Evolutionary conservation across 92 coral and sea anemone species (phyloP).

Genomic region (Epizoanthus illoricatus): DNA sequence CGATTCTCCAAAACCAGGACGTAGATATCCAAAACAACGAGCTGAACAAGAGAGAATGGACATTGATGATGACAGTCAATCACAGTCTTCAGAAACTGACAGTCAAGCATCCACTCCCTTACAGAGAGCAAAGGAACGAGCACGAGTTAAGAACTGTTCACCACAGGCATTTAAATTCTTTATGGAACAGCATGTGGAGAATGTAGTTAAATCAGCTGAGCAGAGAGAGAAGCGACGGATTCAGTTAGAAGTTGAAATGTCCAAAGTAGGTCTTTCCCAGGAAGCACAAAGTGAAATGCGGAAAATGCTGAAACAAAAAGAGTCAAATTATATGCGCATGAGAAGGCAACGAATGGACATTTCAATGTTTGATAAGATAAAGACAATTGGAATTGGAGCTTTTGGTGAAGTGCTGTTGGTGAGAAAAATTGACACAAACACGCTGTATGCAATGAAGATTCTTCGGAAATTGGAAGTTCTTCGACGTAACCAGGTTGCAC

Average conservation of each 20-base stretch:
- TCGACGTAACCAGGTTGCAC: slow-evolving; percentile 93
- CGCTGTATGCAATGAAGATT: slow-evolving; percentile 92
- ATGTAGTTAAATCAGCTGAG: slow-evolving; percentile 72
- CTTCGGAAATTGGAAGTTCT: slow-evolving; percentile 91
- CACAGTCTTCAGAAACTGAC: slow-evolving; percentile 58
- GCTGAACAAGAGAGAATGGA: slow-evolving; percentile 53
- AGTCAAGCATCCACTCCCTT: slow-evolving; percentile 53
- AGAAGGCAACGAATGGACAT: slow-evolving; percentile 90
- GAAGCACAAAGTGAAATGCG: slow-evolving; percentile 93
- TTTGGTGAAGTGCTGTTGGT: slow-evolving; percentile 98
- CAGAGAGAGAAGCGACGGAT: slow-evolving; percentile 74
- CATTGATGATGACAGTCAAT: slow-evolving; percentile 63
- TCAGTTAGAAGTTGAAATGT: slow-evolving; percentile 94
- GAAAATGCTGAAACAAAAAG: slow-evolving; percentile 80
- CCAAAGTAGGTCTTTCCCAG: slow-evolving; percentile 84
- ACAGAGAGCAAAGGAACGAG: slow-evolving; percentile 23
- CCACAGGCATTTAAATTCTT: slow-evolving; percentile 94
- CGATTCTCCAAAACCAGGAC: slow-evolving; percentile 47
- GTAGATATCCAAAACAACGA: slow-evolving; percentile 40
- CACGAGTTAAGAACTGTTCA: slow-evolving; percentile 69
- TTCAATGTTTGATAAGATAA: slow-evolving; percentile 88
- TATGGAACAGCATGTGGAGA: slow-evolving; percentile 95
- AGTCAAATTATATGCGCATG: slow-evolving; percentile 84
- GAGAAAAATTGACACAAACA: slow-evolving; percentile 78
- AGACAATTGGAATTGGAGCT: slow-evolving; percentile 97